Evolutionary conservation across 2,888 invertebrate genomes (phyloP).

Genomic region (Esperia sulphurella): DNA sequence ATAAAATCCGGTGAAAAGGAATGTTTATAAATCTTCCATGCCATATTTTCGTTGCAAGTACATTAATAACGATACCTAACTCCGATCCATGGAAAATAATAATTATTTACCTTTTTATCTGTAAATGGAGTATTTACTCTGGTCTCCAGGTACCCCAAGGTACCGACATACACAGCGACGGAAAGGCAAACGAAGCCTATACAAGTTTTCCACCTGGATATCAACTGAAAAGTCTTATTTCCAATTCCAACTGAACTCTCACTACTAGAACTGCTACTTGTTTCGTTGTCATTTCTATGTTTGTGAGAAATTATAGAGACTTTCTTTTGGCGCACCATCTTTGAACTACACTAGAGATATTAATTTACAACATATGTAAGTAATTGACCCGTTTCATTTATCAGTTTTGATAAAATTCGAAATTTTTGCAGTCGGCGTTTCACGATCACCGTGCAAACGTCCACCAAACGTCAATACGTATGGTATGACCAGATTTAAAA

Average conservation of each 20-base stretch:
- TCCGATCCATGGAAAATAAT: not conserved
- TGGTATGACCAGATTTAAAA: not conserved
- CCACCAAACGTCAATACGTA: not conserved
- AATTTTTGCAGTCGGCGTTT: constrained; percentile 7
- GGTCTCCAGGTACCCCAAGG: constrained; percentile 91
- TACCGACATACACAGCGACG: constrained; percentile 87
- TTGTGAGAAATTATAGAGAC: constrained; percentile 33
- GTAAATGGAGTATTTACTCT: constrained; percentile 92
- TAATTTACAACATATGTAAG: constrained; percentile 19
- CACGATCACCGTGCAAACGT: not conserved
- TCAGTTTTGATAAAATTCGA: constrained; percentile 20
- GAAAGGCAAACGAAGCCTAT: constrained; percentile 81
- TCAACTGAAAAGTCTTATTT: constrained; percentile 34
- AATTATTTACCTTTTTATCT: constrained; percentile 83
- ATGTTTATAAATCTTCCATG: too few species aligned
- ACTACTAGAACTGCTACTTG: constrained; percentile 48
- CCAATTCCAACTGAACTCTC: constrained; percentile 33
- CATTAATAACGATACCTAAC: too few species aligned
- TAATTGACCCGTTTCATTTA: constrained; percentile 35
- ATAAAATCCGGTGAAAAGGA: too few species aligned
- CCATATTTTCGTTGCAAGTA: too few species aligned
- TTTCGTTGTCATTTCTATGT: constrained; percentile 40
- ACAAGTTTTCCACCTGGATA: constrained; percentile 79
- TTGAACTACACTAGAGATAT: constrained; percentile 10
- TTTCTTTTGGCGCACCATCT: constrained; percentile 61